Base-by-base conservation (phyloP, 2,113 vertebrate species). In the Siniperca chuatsi region DNA sequence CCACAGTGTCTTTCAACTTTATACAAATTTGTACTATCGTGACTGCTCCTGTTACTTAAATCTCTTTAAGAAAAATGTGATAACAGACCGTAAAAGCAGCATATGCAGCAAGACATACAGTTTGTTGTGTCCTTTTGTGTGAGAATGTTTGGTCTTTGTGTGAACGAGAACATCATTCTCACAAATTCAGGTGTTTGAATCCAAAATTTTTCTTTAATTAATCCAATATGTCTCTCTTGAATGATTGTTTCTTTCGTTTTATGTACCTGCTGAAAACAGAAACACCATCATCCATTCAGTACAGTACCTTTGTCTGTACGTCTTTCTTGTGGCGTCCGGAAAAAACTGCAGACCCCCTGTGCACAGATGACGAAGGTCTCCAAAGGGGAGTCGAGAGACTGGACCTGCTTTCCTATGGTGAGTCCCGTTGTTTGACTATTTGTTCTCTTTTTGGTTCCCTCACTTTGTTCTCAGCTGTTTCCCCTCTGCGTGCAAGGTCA, bases 311-410 rank as follows among this genome's bases (percentile, higher is more conserved):
- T 62, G 37, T 82, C 66, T 40, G 46, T 65, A 18, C 16, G 57
- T 81, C 52, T 74, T 44, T 87, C 70, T 68, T 65, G 80, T 52
- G 83, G 87, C 10, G 66, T 90, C 79, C 12, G 23, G 65, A 77
- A 81, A 46, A 93, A 92, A 46, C 84, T 57, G 82, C 87, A 92
- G 75, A 92, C 89, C 18, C 92, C 88, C 4, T 91, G 86, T 6
- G 62, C 84, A 74, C 90, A 92, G 91, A 91, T 87, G 74, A 90
- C n/a, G 10, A 76, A 88, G 78, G 20, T 87, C 86, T 93, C 89
- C 78, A 76, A 62, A 81, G 78, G 68, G 64, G 84, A 85, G 72
- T 89, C 58, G 0, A 37, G 85, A 71, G 79, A 57, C 82, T 80
- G 82, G 79, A 84, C 37, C 75, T 87, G 84, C 46, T 91, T 91